A percentile compares a stretch with the other conserved stretches of the same genome.
Evolutionary conservation across 1,140 invertebrate species (phyloP).

Genomic region (Chironomus tepperi): DNA sequence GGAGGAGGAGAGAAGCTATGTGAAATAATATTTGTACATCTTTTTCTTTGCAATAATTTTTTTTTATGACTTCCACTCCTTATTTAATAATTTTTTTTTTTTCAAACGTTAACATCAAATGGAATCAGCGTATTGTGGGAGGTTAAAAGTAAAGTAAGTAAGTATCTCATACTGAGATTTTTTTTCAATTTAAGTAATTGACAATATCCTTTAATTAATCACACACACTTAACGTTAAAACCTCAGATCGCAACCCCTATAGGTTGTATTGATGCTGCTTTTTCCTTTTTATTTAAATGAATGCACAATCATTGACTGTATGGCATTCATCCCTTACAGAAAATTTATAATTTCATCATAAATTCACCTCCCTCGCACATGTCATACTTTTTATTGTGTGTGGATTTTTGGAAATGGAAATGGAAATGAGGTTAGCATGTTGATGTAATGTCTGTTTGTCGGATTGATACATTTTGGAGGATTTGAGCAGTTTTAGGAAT

Average conservation of each 20-base stretch:
- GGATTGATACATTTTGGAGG: too few species aligned
- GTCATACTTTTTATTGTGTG: background rate
- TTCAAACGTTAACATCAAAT: background rate
- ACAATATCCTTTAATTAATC: constrained; percentile 24
- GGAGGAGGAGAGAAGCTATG: background rate
- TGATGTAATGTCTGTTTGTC: too few species aligned
- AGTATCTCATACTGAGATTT: background rate
- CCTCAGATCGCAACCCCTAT: background rate
- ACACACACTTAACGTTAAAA: constrained; percentile 19
- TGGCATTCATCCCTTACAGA: background rate
- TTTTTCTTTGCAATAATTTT: constrained; percentile 19
- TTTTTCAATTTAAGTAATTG: constrained; percentile 20
- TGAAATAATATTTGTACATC: constrained; percentile 20
- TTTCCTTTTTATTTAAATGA: background rate
- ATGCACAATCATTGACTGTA: too few species aligned
- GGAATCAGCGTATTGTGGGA: background rate
- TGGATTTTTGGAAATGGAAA: too few species aligned
- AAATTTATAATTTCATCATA: background rate
- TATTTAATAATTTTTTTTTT: background rate
- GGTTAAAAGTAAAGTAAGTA: background rate
- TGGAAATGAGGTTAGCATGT: too few species aligned
- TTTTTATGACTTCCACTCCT: constrained; percentile 19
- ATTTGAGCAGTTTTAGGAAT: too few species aligned
- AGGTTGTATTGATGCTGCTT: too few species aligned
- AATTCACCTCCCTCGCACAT: constrained; percentile 20